phyloP scores from a whole-genome alignment of 2,797 vertebrate genomes.

The Ibycter americanus region DNA sequence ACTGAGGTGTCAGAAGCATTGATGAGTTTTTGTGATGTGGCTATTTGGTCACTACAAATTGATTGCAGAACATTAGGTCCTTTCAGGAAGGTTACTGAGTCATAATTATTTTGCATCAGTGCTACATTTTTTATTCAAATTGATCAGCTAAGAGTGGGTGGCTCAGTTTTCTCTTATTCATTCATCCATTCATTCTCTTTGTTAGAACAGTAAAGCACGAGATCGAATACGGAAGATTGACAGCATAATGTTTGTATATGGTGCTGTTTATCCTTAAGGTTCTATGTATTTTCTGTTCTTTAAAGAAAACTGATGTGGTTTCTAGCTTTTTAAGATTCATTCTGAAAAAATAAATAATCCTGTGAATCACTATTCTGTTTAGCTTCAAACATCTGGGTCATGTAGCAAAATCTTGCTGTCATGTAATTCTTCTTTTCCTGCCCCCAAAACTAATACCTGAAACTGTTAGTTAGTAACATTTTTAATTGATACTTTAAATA shows the following conservation, averaged over 20 bases:
- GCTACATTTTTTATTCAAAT: not conserved
- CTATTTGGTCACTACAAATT: not conserved
- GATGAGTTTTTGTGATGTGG: not conserved
- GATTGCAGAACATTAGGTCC: not conserved
- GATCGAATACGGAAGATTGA: not conserved
- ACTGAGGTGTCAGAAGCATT: not conserved
- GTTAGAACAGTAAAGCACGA: not conserved
- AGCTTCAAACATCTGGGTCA: not conserved
- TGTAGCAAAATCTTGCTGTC: not conserved
- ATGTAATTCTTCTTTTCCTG: not conserved
- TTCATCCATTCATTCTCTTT: not conserved
- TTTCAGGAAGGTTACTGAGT: not conserved
- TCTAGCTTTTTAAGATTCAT: not conserved
- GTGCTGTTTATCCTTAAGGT: not conserved
- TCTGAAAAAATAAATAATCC: not conserved
- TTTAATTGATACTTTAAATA: not conserved
- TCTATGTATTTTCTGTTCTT: not conserved
- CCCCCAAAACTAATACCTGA: not conserved
- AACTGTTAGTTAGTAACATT: not conserved
- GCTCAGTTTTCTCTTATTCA: not conserved
- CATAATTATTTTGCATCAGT: not conserved
- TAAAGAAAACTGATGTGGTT: not conserved
- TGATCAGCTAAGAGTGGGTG: not conserved
- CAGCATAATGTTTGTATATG: not conserved
- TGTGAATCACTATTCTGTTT: not conserved